Conservation (phyloP, 2,797 vertebrate genomes). For the Poeciliopsis gracilis region DNA sequence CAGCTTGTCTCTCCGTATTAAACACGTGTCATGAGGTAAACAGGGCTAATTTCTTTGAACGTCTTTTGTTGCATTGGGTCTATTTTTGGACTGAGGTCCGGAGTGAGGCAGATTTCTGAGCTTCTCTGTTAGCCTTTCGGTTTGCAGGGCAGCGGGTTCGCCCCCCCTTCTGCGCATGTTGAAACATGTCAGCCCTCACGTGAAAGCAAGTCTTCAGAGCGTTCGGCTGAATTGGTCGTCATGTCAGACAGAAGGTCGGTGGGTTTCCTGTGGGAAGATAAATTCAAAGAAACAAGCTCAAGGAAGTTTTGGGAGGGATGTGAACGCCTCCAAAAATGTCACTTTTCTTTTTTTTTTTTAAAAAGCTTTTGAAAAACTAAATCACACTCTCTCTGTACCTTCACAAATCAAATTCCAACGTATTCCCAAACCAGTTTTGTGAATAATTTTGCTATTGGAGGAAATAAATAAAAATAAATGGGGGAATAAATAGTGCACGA, state of each 20-base stretch:
- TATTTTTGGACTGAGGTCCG: neutral
- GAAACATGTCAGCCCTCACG: slow-evolving; percentile 14
- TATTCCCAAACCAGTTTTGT: slow-evolving; percentile 18
- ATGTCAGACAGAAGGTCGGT: slow-evolving; percentile 36
- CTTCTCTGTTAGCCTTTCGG: neutral
- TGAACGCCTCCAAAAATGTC: neutral
- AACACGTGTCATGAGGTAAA: neutral
- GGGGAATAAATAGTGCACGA: slow-evolving; percentile 34
- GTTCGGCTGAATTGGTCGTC: slow-evolving; percentile 5
- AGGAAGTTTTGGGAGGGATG: neutral
- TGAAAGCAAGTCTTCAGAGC: slow-evolving; percentile 20
- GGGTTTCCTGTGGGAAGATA: slow-evolving; percentile 19
- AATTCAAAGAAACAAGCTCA: slow-evolving; percentile 28
- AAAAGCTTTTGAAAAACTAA: neutral
- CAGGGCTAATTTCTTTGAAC: neutral
- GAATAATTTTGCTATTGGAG: slow-evolving; percentile 12
- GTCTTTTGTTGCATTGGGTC: neutral
- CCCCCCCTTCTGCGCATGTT: neutral
- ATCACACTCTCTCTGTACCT: neutral
- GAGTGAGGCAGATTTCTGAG: neutral
- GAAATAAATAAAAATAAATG: neutral
- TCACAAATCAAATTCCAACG: neutral
- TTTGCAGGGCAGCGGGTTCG: neutral
- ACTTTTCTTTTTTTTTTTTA: too few species aligned
- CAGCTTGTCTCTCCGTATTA: slow-evolving; percentile 16